phyloP scores from a whole-genome alignment of 2,888 invertebrate genomes.

The Acleris laterana region DNA sequence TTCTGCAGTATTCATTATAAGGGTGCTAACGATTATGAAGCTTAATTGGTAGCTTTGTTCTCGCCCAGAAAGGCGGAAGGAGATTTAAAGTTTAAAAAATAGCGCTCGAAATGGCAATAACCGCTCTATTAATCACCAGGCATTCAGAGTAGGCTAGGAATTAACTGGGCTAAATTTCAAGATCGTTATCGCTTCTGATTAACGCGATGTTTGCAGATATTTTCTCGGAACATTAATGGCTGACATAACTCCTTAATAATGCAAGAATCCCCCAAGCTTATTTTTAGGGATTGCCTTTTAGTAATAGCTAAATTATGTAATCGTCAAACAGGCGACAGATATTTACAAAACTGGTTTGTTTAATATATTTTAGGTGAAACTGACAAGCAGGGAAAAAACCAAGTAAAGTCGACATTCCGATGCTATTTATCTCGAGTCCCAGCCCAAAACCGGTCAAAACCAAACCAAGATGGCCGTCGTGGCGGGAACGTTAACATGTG shows the following conservation, averaged over 20 bases:
- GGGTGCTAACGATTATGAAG: slow-evolving; percentile 69
- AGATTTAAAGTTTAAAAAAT: slow-evolving; percentile 64
- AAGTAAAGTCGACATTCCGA: slow-evolving; percentile 60
- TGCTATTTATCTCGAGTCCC: slow-evolving; percentile 46
- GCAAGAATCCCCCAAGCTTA: neutral
- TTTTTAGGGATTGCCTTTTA: slow-evolving; percentile 13
- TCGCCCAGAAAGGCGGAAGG: slow-evolving; percentile 56
- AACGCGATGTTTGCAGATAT: slow-evolving; percentile 11
- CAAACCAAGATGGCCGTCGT: slow-evolving; percentile 72
- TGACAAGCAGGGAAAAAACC: slow-evolving; percentile 47
- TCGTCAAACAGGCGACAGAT: neutral
- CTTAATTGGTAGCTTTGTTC: slow-evolving; percentile 75
- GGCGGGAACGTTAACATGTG: slow-evolving; percentile 67
- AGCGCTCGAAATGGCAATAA: slow-evolving; percentile 40
- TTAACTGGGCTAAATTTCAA: slow-evolving; percentile 24
- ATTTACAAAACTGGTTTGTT: slow-evolving; percentile 8
- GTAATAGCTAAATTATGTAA: neutral
- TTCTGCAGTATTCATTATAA: slow-evolving; percentile 77
- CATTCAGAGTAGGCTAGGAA: slow-evolving; percentile 23
- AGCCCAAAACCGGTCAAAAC: slow-evolving; percentile 68
- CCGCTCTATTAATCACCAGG: slow-evolving; percentile 25
- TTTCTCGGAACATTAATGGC: neutral
- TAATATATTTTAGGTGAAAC: slow-evolving; percentile 25
- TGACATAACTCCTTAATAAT: slow-evolving; percentile 1
- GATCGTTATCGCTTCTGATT: slow-evolving; percentile 22